phyloP scores from a whole-genome alignment of 2,797 vertebrate species.

The Coreius guichenoti region DNA sequence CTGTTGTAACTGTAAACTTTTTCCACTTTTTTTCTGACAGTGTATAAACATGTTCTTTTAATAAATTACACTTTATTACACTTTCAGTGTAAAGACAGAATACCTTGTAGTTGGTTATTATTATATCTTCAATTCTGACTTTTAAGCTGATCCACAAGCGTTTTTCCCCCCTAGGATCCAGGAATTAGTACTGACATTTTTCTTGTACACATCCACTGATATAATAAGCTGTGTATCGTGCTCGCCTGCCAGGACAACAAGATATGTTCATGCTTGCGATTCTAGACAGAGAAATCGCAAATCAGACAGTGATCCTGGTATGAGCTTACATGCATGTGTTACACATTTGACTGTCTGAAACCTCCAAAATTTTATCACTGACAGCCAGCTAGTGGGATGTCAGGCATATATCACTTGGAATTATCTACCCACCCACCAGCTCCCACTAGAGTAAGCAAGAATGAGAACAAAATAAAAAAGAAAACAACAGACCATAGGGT shows the following conservation, averaged over 20 bases:
- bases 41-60: neutral
- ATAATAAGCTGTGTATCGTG: conserved; percentile 58
- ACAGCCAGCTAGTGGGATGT: conserved; percentile 80
- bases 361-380: conserved; percentile 78
- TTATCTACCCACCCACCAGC: conserved; percentile 70
- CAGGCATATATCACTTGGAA: conserved; percentile 74
- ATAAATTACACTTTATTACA: neutral
- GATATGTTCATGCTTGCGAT: conserved; percentile 75
- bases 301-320: conserved; percentile 81
- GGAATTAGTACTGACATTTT: conserved; percentile 45
- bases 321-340: conserved; percentile 67
- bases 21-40: no score
- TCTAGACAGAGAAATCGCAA: conserved; percentile 72
- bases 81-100: neutral
- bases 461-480: conserved; percentile 30
- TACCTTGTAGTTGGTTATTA: conserved; percentile 9
- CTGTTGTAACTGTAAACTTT: no score
- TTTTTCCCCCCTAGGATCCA: neutral
- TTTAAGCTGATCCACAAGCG: conserved; percentile 8
- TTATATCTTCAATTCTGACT: neutral
- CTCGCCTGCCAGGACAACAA: conserved; percentile 60
- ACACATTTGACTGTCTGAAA: conserved; percentile 73
- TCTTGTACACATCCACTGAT: conserved; percentile 47
- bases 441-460: conserved; percentile 45
- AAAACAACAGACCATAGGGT: conserved; percentile 65